Evolutionary conservation across 2,888 invertebrate genomes (phyloP).

Genomic region (Eubasilissa splendida): DNA sequence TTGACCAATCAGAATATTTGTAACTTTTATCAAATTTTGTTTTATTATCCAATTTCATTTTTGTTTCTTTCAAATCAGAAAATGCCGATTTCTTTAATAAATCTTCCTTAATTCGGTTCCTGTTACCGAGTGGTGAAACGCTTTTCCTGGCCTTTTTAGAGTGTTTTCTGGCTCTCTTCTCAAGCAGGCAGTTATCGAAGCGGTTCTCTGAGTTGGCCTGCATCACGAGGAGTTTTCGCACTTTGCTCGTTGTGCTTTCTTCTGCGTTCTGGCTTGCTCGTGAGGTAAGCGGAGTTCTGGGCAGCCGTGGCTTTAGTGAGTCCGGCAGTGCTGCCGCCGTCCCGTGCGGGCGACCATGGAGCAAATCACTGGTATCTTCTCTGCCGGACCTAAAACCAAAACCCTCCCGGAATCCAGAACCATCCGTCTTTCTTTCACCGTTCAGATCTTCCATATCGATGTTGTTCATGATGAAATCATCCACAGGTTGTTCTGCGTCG

Average conservation of each 20-base stretch:
- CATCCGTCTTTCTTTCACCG: conserved; percentile 21
- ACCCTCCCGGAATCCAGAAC: conserved; percentile 65
- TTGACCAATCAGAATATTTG: too few relatives aligned
- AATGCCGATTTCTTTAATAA: background rate
- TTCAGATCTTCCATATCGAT: conserved; percentile 37
- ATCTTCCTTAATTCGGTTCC: conserved; percentile 20
- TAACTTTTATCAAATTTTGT: background rate
- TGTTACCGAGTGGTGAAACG: background rate
- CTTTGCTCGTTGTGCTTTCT: background rate
- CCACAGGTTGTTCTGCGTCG: conserved; percentile 7
- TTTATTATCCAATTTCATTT: conserved; percentile 1
- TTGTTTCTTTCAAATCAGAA: background rate
- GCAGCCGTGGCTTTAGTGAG: conserved; percentile 66
- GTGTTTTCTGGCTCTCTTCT: conserved; percentile 16
- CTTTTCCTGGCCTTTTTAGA: background rate
- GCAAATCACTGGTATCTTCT: conserved; percentile 70
- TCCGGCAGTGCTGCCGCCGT: conserved; percentile 76
- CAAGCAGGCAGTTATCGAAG: conserved; percentile 20
- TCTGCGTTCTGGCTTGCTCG: conserved; percentile 61
- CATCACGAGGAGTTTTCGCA: conserved; percentile 58
- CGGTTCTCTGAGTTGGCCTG: conserved; percentile 46
- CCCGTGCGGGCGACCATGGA: conserved; percentile 66
- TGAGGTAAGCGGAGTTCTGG: conserved; percentile 70
- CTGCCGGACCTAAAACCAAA: conserved; percentile 75
- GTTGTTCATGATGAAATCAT: conserved; percentile 41